These are phyloP conservation scores for Amiota mariae DNA, from an alignment of 2,888 invertebrate species.

Conservation along the genomic window DNA sequence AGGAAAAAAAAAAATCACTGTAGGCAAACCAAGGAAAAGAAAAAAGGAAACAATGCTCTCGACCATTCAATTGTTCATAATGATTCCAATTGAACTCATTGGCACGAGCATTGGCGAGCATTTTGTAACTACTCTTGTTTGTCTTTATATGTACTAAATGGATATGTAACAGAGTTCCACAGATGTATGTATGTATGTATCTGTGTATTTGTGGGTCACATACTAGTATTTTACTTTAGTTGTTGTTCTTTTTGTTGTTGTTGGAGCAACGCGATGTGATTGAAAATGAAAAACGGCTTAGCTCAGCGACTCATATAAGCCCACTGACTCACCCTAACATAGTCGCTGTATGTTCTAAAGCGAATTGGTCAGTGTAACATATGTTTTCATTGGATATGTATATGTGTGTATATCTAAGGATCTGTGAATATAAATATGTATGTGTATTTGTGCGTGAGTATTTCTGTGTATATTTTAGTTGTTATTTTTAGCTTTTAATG, in stretches of 20 bases:
- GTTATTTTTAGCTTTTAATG: background rate
- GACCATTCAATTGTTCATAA: slow-evolving; percentile 30
- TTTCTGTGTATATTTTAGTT: background rate
- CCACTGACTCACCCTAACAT: background rate
- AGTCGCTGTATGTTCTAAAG: too few species aligned
- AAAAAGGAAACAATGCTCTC: background rate
- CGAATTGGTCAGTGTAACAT: slow-evolving; percentile 1
- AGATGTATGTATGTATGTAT: background rate
- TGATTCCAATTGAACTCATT: slow-evolving; percentile 43
- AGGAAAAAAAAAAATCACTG: background rate
- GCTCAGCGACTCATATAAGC: too few species aligned
- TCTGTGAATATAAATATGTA: background rate
- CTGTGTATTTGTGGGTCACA: slow-evolving; percentile 11
- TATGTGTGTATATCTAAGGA: background rate
- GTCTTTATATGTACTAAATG: background rate
- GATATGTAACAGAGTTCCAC: background rate
- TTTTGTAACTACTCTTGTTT: background rate
- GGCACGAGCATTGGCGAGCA: slow-evolving; percentile 33
- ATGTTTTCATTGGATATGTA: background rate
- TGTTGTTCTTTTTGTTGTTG: background rate
- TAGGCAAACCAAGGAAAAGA: background rate
- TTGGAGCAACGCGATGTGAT: too few species aligned
- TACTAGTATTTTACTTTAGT: background rate
- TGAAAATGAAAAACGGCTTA: too few species aligned
- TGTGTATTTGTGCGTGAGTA: background rate